Evolutionary conservation across 2,888 invertebrate species (phyloP).

Genomic region (Crioceris asparagi): DNA sequence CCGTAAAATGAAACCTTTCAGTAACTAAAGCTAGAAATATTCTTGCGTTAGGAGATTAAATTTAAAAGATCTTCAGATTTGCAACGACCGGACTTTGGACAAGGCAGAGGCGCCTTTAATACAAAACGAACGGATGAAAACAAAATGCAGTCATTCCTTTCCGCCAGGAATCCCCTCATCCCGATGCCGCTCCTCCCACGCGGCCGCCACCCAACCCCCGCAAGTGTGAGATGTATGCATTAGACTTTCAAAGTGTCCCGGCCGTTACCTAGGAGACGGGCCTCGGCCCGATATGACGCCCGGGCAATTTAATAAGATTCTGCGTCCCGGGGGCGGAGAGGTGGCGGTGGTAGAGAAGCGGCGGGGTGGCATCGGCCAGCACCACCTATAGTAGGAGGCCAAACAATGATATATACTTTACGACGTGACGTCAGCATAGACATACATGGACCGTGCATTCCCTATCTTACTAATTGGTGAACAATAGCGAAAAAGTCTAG

Average conservation of each 20-base stretch:
- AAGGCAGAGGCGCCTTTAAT: conserved; percentile 1
- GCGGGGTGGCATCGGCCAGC: too few species aligned
- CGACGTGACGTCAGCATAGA: too few species aligned
- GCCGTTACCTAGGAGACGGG: conserved; percentile 59
- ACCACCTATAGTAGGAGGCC: too few species aligned
- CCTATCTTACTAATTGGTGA: too few species aligned
- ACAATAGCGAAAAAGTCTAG: too few species aligned
- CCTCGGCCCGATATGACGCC: conserved; percentile 54
- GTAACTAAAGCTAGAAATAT: too few species aligned
- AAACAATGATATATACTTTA: too few species aligned
- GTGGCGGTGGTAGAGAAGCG: conserved; percentile 11
- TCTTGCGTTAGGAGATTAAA: neutral
- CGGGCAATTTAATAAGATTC: conserved; percentile 46
- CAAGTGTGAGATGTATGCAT: conserved; percentile 41
- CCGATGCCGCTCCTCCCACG: conserved; percentile 2
- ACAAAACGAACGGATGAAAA: conserved; percentile 34
- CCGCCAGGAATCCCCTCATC: conserved; percentile 29
- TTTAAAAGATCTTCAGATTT: neutral
- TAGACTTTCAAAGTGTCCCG: conserved; percentile 46
- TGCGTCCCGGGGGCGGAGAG: conserved; percentile 32
- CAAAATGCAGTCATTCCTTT: conserved; percentile 35
- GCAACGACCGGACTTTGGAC: neutral
- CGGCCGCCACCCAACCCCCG: conserved; percentile 30
- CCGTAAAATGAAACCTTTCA: too few species aligned
- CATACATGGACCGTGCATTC: too few species aligned